A percentile compares a stretch with the other conserved stretches of the same genome.
Evolutionary conservation across 2,113 vertebrate genomes (phyloP).

Genomic region (Marcusenius ussheri): DNA sequence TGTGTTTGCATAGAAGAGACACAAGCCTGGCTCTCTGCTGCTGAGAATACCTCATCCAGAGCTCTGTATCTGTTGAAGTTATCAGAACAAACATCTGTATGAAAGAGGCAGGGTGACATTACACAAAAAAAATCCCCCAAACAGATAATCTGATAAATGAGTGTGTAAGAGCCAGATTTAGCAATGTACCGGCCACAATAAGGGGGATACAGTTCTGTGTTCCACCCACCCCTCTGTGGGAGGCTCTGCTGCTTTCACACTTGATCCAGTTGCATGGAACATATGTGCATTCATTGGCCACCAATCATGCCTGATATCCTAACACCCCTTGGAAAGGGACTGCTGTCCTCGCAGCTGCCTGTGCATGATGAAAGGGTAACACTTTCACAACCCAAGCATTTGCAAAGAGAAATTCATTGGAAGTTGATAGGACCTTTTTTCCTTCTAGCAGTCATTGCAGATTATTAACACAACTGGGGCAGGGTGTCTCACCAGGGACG

Average conservation of each 20-base stretch:
- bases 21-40: neutral
- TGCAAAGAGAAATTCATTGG: neutral
- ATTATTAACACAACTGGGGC: neutral
- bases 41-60: neutral
- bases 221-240: neutral
- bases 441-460: neutral
- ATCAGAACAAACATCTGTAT: neutral
- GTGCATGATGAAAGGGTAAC: conserved; percentile 21
- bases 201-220: neutral
- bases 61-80: neutral
- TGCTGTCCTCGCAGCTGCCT: neutral
- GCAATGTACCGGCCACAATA: neutral
- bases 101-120: neutral
- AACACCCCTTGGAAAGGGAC: conserved; percentile 19
- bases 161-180: neutral
- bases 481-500: neutral
- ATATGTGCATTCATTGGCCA: neutral
- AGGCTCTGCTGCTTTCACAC: neutral
- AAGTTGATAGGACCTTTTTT: neutral
- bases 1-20: neutral
- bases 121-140: neutral
- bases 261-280: neutral
- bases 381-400: conserved; percentile 15
- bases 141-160: neutral
- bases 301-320: neutral